Evolutionary conservation across 2,888 invertebrate species (phyloP).

Genomic region (Catocala nupta): DNA sequence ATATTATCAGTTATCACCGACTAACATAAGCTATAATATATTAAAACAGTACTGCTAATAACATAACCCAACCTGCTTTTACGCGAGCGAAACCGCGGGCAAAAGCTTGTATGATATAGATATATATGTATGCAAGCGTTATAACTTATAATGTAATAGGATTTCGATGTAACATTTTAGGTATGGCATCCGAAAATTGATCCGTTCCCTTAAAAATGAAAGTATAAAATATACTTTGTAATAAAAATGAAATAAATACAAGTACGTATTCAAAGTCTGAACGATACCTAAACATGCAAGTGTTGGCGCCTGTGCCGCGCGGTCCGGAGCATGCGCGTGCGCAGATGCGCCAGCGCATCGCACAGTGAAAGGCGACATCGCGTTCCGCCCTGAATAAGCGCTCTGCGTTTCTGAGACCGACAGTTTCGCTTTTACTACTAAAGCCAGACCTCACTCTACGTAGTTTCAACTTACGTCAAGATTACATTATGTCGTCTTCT

Average conservation of each 20-base stretch:
- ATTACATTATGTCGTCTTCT: not conserved
- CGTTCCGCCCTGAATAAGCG: constrained; percentile 62
- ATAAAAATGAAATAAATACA: not conserved
- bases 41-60: too few species aligned
- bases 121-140: too few species aligned
- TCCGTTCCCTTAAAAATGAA: too few species aligned
- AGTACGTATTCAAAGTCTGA: not conserved
- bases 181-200: too few species aligned
- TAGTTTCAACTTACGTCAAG: not conserved
- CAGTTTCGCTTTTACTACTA: constrained; percentile 63
- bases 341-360: constrained; percentile 45
- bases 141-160: too few species aligned
- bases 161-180: too few species aligned
- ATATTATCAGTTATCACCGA: too few species aligned
- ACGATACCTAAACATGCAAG: constrained; percentile 9
- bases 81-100: too few species aligned
- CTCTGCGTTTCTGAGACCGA: constrained; percentile 34
- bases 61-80: too few species aligned
- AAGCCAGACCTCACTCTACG: not conserved
- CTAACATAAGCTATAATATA: too few species aligned
- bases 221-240: too few species aligned
- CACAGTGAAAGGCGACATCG: constrained; percentile 61
- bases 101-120: too few species aligned
- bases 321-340: constrained; percentile 23
- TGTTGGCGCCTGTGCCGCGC: constrained; percentile 12